These are phyloP conservation scores for Sphyrna mokarran DNA, from an alignment of 2,113 vertebrate species.

Conservation along the genomic window DNA sequence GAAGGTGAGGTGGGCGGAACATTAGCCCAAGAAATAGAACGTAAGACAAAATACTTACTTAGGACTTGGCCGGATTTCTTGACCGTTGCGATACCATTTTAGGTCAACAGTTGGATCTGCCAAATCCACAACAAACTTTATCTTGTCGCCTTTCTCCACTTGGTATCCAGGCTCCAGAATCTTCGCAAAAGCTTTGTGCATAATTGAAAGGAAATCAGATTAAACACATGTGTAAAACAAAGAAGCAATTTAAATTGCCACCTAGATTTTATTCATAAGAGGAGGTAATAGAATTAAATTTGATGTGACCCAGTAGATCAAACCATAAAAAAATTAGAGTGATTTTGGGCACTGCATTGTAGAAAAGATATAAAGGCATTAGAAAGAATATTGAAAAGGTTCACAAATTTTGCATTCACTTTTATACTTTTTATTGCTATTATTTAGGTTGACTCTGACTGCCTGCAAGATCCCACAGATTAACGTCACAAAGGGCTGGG, in stretches of 20 bases:
- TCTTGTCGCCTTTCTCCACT: slow-evolving; percentile 87
- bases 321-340: not conserved
- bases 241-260: not conserved
- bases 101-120: slow-evolving; percentile 93
- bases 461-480: not conserved
- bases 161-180: slow-evolving; percentile 92
- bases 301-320: not conserved
- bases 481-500: not conserved
- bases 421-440: not conserved
- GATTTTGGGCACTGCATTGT: too few relatives aligned
- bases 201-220: slow-evolving; percentile 26
- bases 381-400: too few relatives aligned
- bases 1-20: slow-evolving; percentile 15
- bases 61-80: slow-evolving; percentile 86
- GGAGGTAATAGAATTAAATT: not conserved
- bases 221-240: not conserved
- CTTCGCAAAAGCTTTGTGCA: slow-evolving; percentile 81
- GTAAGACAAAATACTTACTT: slow-evolving; percentile 70
- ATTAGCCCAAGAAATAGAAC: not conserved
- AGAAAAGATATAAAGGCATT: too few relatives aligned
- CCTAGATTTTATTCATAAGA: not conserved
- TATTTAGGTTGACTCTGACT: not conserved
- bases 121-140: slow-evolving; percentile 84
- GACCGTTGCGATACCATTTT: slow-evolving; percentile 98
- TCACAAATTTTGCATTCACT: too few relatives aligned